A percentile compares a stretch with the other conserved stretches of the same genome.
Evolutionary conservation across 2,797 vertebrate genomes (phyloP).

Genomic region (Sebastes variabilis): DNA sequence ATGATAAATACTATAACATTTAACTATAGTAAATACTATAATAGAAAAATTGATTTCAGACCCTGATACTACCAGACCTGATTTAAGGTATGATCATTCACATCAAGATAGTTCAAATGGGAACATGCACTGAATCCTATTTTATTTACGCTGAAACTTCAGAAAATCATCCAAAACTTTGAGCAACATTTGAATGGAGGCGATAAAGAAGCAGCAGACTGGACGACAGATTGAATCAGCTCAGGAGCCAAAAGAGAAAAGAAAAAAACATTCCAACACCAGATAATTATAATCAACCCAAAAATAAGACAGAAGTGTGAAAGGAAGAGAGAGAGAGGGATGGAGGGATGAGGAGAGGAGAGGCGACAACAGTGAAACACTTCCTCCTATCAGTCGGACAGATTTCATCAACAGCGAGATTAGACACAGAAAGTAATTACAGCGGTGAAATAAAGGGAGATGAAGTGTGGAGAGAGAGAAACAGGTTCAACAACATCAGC

Average conservation of each 20-base stretch:
- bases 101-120: background rate
- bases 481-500: background rate
- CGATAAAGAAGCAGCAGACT: background rate
- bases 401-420: constrained; percentile 37
- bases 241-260: background rate
- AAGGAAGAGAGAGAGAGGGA: too few relatives aligned
- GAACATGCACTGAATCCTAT: background rate
- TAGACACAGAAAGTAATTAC: constrained; percentile 33
- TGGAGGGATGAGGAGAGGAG: background rate
- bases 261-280: background rate
- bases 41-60: too few relatives aligned
- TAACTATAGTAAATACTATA: too few relatives aligned
- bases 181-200: background rate
- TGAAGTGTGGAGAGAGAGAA: constrained; percentile 8
- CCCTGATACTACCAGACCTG: too few relatives aligned
- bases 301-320: background rate
- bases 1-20: too few relatives aligned
- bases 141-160: background rate
- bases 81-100: too few relatives aligned
- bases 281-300: background rate
- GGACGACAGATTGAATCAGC: constrained; percentile 6
- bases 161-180: background rate
- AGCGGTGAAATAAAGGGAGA: constrained; percentile 20
- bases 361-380: constrained; percentile 1
- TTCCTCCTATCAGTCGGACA: constrained; percentile 23